Evolutionary conservation across 23 tunicate species (phyloP), one percentile per base, ranked within the genome.

Genomic region (Halocynthia aurantium): DNA sequence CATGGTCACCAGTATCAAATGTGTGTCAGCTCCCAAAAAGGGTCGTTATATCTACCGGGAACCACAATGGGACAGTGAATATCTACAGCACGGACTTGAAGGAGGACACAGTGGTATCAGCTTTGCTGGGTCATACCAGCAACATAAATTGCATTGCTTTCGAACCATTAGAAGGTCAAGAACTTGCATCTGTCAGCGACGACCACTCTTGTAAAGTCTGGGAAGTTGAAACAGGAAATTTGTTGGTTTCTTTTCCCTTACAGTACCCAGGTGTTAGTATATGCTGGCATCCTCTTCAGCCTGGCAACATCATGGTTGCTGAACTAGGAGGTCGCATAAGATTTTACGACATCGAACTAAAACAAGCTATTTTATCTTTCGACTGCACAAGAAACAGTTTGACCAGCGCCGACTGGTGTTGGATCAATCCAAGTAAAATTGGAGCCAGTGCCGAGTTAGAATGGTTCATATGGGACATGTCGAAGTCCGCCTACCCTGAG

Each of bases 361-460:
- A 70, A 17, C 81, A 77, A 49, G 88, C 95, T 9, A 64, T 83
- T 51, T 57, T 77, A 7, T 78, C 72, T 18, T 52, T 83, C 15
- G 77, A 88, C 51, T 78, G 88, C 67, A 55, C 78, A 50, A 64
- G 73, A 31, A 84, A 86, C 13, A 77, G 68, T 50, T 71, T 88
- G 21, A 73, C 83, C 8, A 78, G 87, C n/a, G 86, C 84, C 19
- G 88, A 88, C 52, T 88, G 95, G 95, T 88, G 87, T 50, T 77
- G 80, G 52, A 13, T 73, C 20, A 88, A 88, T 67, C 77, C 84
- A 6, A 69, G 81, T 13, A 85, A 80, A 72, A 84, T 88, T 61
- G 95, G 95, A 22, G 95, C 95, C 1, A 56, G 66, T 70, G 81
- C 85, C n/a, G 95, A 86, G 19, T 79, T 57, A 57, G 95, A 88